Evolutionary conservation across 2,797 vertebrate genomes (phyloP).

Genomic region (Meda fulgida): DNA sequence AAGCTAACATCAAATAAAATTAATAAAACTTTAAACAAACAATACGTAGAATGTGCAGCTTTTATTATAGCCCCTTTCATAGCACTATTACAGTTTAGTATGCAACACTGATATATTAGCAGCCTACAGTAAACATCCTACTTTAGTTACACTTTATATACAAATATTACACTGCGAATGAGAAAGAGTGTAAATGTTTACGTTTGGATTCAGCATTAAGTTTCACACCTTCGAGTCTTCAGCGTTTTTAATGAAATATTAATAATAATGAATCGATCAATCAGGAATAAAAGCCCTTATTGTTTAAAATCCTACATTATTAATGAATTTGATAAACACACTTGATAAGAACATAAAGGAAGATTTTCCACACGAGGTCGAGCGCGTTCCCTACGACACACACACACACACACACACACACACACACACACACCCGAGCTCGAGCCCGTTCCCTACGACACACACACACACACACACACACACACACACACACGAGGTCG

Average conservation of each 20-base stretch:
- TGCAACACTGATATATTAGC: background rate
- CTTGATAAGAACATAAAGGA: background rate
- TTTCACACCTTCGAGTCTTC: background rate
- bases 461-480: no score
- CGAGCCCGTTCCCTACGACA: no score
- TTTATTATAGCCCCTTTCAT: background rate
- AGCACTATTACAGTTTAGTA: background rate
- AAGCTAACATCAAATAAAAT: background rate
- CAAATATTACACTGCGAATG: background rate
- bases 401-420: no score
- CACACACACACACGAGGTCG: no score
- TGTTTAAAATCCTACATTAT: conserved; percentile 19
- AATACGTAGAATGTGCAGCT: background rate
- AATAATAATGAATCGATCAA: background rate
- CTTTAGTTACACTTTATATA: background rate
- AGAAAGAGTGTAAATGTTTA: conserved; percentile 2
- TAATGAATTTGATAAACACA: background rate
- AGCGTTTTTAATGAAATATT: background rate
- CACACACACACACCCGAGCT: no score
- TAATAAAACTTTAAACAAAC: background rate
- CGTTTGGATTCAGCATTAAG: background rate
- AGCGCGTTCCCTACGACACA: no score
- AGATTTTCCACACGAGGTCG: no score
- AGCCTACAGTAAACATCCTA: conserved; percentile 4
- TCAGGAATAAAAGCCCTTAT: background rate